Evolutionary conservation across 2,113 vertebrate species (phyloP), one percentile per base, ranked within the genome.

Genomic region (Falco punctatus): DNA sequence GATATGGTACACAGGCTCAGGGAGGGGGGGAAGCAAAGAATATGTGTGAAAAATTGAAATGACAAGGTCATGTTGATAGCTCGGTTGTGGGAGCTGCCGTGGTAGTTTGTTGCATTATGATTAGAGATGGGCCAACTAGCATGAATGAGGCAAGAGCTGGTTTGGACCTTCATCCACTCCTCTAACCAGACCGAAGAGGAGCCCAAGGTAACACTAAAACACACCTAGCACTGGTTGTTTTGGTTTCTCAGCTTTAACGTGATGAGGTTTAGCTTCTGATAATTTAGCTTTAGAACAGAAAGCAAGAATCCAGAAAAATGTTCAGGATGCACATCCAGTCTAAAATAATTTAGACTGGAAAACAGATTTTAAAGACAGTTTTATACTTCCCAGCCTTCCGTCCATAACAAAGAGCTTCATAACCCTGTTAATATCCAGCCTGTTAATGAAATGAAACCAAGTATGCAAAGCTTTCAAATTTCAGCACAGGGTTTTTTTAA

Each of bases 21-120:
- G 30, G 17, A 7, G 12, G 16, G 23, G 22, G 3, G 13, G 52
- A 59, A 77, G 27, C 35, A 95, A 96, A 93, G 78, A 89, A 91
- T 55, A 81, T 62, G 59, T 91, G 88, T 81, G 67, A 94, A 96
- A 97, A 97, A 96, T 81, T 88, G 66, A 97, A 97, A 94, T 86
- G 69, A 91, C 81, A 96, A 93, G 70, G 52, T 96, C 94, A 69
- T 2, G 28, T 85, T 86, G 75, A 94, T 97, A 87, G 67, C 23
- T 96, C 96, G 88, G 57, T 94, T 79, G 87, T 93, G 59, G 59
- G 83, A 87, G 66, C 73, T 84, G 94, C 93, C 11, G 35, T 12
- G 11, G 40, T 91, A 67, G 35, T 59, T 96, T 85, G 58, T 67
- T 93, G 85, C n/a, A 62, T 33, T 89, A 21, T 80, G 62, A 96